Base-by-base conservation (phyloP, 2,888 invertebrate genomes). In the Stramonita haemastoma region DNA sequence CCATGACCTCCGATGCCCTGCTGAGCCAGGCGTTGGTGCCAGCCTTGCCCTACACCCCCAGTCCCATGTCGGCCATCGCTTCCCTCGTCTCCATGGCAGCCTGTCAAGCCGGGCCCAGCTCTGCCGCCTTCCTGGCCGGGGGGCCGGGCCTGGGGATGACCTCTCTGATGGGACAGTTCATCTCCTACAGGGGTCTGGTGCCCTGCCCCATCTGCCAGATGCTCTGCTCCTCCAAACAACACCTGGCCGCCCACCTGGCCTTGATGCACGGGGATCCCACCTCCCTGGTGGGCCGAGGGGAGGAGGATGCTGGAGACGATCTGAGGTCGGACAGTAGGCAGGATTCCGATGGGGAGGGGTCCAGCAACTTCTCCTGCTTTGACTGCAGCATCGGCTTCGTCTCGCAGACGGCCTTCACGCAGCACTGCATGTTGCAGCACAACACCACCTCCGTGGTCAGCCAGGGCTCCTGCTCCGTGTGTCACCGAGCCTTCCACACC, bases 361-460 rank as follows among this genome's bases (percentile, higher is more conserved):
- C 36, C 11, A 26, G 36, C 66, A 86, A 57, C 86, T 89, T 56
- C 73, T 70, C 85, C 19, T 89, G 89, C n/a, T 89, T 89, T 34
- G 89, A 89, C 85, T 85, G 89, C 77, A 85, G 56, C 32, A 34
- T 17, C 57, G 13, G 36, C 85, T 89, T 46, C 22, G 36, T 6
- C 56, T 85, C 17, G 8, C 46, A 46, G 73, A 89, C 29, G 66
- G 57, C 32, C 17, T 84, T 60, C 29, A 85, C 89, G 13, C 89
- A 89, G 89, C 89, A 89, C 85, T 89, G 89, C 85, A n/a, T 89
- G 36, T 46, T 83, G 85, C 70, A 77, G 46, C 85, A 89, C 36
- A 84, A 84, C 85, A 32, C 83, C 73, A 56, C 89, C n/a, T 46
- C 85, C 2, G 89, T 32, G 13, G 73, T 73, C 56, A 89, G 89